These are phyloP conservation scores for Lynx canadensis DNA, from an alignment of 2,113 vertebrate species.

Conservation along the genomic window DNA sequence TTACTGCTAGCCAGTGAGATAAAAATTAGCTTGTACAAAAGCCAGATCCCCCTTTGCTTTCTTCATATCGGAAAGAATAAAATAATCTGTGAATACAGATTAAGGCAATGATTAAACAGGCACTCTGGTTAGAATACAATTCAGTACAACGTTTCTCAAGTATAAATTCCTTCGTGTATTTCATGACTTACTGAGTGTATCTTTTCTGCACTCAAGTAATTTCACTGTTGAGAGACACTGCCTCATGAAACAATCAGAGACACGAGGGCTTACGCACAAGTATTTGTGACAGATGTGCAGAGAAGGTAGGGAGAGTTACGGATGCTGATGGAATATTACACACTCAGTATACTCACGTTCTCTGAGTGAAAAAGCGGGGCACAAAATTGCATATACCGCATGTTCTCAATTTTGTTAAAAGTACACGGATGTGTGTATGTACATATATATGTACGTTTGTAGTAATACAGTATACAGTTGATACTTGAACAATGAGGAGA, in stretches of 20 bases:
- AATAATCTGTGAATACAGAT: background rate
- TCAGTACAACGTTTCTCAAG: background rate
- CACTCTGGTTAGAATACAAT: background rate
- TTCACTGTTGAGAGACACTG: background rate
- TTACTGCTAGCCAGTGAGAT: background rate
- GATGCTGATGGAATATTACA: background rate
- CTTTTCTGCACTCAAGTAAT: background rate
- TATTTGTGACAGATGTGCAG: background rate
- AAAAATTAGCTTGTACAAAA: background rate
- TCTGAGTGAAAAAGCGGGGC: background rate
- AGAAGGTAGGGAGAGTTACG: background rate
- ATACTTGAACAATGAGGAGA: background rate
- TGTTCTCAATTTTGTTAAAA: conserved; percentile 15
- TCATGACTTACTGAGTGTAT: background rate
- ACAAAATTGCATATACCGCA: background rate
- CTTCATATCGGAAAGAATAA: conserved; percentile 15
- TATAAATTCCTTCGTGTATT: background rate
- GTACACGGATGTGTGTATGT: background rate
- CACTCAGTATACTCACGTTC: background rate
- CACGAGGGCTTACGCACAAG: background rate
- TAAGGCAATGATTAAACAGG: background rate
- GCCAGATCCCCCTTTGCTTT: background rate
- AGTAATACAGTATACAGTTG: background rate
- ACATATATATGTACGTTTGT: background rate
- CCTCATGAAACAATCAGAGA: background rate